Conservation (phyloP, 2,113 vertebrate species). For the Antechinus stuartii region DNA sequence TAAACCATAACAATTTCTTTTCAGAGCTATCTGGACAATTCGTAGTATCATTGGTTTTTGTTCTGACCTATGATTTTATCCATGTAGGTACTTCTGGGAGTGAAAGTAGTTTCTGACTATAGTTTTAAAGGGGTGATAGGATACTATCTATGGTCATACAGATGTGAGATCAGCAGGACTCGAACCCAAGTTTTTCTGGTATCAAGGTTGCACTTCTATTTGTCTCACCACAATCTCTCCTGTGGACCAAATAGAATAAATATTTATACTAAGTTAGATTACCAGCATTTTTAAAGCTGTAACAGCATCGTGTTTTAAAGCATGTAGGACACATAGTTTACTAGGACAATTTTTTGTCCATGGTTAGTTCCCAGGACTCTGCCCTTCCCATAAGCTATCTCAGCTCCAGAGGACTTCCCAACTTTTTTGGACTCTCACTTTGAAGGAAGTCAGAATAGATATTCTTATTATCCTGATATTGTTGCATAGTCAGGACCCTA, state of each 20-base stretch:
- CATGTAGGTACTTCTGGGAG: background rate
- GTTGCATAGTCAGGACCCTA: background rate
- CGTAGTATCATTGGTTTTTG: background rate
- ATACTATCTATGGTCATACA: background rate
- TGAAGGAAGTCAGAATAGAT: background rate
- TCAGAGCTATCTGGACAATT: background rate
- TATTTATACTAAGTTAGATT: background rate
- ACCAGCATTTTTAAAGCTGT: background rate
- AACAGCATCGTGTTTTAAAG: background rate
- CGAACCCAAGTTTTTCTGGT: background rate
- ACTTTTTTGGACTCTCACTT: background rate
- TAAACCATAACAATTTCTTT: background rate
- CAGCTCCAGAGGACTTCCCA: background rate
- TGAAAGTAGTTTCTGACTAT: background rate
- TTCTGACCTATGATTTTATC: background rate
- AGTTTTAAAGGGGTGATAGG: background rate
- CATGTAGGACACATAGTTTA: rapidly evolving
- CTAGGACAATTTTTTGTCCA: background rate
- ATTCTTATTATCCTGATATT: background rate
- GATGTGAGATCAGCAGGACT: background rate
- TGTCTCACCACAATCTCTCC: background rate
- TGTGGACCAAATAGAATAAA: background rate
- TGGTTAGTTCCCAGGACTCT: background rate
- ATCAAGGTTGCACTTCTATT: background rate
- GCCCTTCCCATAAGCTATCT: background rate